phyloP scores from a whole-genome alignment of 2,113 vertebrate genomes.

The Dasyornis broadbenti region DNA sequence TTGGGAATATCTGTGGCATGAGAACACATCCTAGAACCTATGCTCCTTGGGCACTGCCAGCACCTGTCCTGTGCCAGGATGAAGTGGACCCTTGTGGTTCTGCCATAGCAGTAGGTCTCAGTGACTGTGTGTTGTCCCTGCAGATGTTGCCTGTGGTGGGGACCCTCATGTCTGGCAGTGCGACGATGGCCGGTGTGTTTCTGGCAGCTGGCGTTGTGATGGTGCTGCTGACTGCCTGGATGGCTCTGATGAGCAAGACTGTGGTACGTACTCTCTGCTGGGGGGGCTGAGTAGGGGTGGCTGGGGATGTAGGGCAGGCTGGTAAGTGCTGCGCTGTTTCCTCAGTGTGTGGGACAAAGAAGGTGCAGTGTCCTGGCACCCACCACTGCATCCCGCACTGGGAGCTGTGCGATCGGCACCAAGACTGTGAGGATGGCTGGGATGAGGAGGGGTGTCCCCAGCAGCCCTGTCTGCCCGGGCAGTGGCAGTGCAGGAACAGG shows the following conservation, averaged over 20 bases:
- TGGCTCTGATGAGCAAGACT: slow-evolving; percentile 86
- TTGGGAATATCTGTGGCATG: neutral
- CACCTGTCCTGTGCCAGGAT: accelerated
- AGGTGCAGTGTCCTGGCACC: slow-evolving; percentile 74
- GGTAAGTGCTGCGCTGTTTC: neutral
- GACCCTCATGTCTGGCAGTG: slow-evolving; percentile 80
- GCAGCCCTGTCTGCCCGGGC: slow-evolving; percentile 71
- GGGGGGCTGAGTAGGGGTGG: accelerated
- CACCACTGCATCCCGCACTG: slow-evolving; percentile 70
- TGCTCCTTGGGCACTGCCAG: neutral
- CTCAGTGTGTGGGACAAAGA: slow-evolving; percentile 67
- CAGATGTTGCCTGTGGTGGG: slow-evolving; percentile 54
- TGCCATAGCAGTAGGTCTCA: accelerated
- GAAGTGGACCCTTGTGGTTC: too few relatives aligned
- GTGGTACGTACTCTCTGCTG: slow-evolving; percentile 60
- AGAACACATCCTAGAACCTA: neutral
- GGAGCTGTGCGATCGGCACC: slow-evolving; percentile 73
- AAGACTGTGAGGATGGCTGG: slow-evolving; percentile 77
- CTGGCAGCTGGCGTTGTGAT: slow-evolving; percentile 79
- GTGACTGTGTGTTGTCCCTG: neutral
- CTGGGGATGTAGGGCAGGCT: neutral
- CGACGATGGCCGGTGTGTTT: slow-evolving; percentile 81
- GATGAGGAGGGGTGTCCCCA: slow-evolving; percentile 75
- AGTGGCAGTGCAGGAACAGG: slow-evolving; percentile 84
- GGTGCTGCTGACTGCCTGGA: slow-evolving; percentile 83